Percentiles rank a stretch among this genome's conserved stretches.
Conservation (phyloP, 2,888 invertebrate genomes). For the Cerastis rubricosa region DNA sequence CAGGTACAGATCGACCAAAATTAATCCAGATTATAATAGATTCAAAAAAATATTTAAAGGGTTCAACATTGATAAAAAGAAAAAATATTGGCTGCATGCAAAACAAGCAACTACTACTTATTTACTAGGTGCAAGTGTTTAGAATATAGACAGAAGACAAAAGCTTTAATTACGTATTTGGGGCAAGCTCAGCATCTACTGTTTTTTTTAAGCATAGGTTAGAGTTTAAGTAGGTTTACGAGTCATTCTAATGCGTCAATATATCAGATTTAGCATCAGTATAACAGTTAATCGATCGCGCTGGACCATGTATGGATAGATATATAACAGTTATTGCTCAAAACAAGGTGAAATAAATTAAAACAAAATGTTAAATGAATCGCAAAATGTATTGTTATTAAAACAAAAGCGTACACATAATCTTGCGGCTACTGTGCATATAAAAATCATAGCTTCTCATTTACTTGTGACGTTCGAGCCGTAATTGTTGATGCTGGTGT, state of each 20-base stretch:
- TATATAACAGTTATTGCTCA: constrained; percentile 69
- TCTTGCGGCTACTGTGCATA: constrained; percentile 88
- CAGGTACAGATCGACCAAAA: not conserved
- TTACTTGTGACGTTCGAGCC: constrained; percentile 92
- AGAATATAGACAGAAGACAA: constrained; percentile 31
- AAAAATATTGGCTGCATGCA: constrained; percentile 53
- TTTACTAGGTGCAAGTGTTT: constrained; percentile 61
- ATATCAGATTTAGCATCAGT: constrained; percentile 70
- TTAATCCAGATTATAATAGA: not conserved
- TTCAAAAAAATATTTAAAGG: too few species aligned
- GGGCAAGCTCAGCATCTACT: constrained; percentile 70
- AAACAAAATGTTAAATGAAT: constrained; percentile 86
- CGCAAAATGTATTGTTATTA: constrained; percentile 87
- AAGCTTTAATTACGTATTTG: constrained; percentile 67
- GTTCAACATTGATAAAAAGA: not conserved
- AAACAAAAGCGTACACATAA: constrained; percentile 85
- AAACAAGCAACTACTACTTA: constrained; percentile 63
- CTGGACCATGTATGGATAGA: constrained; percentile 63
- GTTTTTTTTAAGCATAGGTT: constrained; percentile 76
- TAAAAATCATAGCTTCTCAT: constrained; percentile 85
- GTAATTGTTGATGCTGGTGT: constrained; percentile 91
- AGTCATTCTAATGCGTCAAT: constrained; percentile 84
- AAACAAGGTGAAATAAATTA: constrained; percentile 80
- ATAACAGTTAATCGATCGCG: constrained; percentile 74
- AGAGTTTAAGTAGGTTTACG: constrained; percentile 73